Evolutionary conservation across 2,113 vertebrate genomes (phyloP), one percentile per base, ranked within the genome.

Genomic region (Oreotrochilus melanogaster): DNA sequence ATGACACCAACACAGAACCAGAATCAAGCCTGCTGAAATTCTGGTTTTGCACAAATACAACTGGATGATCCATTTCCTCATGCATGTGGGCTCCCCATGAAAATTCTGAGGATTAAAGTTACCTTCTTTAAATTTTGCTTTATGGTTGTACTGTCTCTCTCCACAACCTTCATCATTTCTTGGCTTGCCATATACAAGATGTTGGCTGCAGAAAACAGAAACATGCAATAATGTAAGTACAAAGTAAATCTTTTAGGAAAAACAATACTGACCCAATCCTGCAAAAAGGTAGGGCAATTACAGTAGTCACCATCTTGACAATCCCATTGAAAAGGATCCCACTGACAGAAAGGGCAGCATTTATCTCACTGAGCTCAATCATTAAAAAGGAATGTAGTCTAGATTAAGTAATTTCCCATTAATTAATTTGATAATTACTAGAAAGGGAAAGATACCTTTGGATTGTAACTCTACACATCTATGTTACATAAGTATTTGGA

Each of bases 101-200:
- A 92, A 94, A 75, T 10, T 66, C 33, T 21, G n/a, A 85, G 33
- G 37, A 93, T 62, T 67, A 84, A 85, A 42, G 73, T 98, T 98
- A 99, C 99, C 99, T 99, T 99, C 84, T 98, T 95, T n/a, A 99
- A 98, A 94, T 99, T 97, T 57, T 98, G 92, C 87, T 96, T 96
- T 89, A 99, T 99, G 60, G 98, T 99, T 28, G 86, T 25, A 66
- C 98, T 97, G 90, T 99, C 99, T 98, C 99, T 98, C 79, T 98
- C 98, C 78, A 98, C 71, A 50, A 99, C 98, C 23, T 96, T 94
- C 92, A 96, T 97, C 99, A 99, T 99, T 97, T 99, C 99, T 94
- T 99, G 99, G 90, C 98, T 97, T 18, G 98, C 99, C 98, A 99
- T 98, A 87, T 99, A 99, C 97, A 98, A 98, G 47, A 96, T 97